These are phyloP conservation scores for Halichondria panicea DNA, from an alignment of 37 sponge, comb jelly and placozoan species.

Conservation along the genomic window DNA sequence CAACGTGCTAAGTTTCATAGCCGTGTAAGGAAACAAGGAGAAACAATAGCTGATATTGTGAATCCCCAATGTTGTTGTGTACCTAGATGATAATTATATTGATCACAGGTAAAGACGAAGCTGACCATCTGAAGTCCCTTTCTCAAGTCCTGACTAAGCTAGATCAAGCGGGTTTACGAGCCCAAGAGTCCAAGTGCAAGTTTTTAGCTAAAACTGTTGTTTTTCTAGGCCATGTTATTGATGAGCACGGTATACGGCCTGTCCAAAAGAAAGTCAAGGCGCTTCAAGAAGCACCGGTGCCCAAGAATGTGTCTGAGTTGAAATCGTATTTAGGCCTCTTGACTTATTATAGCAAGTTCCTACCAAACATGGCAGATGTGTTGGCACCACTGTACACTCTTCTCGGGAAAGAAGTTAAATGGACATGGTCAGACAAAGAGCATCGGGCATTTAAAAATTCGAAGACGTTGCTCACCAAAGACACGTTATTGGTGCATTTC, in stretches of 20 bases:
- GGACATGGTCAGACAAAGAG: slow-evolving; percentile 32
- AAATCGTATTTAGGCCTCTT: slow-evolving; percentile 46
- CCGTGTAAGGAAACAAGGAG: no score
- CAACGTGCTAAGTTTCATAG: no score
- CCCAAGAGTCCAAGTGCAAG: slow-evolving; percentile 16
- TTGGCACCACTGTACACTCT: slow-evolving; percentile 35
- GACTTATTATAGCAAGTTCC: slow-evolving; percentile 37
- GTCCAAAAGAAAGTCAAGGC: background rate
- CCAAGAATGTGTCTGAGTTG: slow-evolving; percentile 34
- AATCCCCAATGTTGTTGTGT: no score
- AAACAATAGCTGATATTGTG: background rate
- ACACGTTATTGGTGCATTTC: slow-evolving; percentile 30
- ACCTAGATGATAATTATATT: no score
- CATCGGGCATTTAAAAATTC: slow-evolving; percentile 25
- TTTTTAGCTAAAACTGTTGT: slow-evolving; percentile 21
- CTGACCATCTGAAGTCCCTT: slow-evolving; percentile 20
- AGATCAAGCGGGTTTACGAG: background rate
- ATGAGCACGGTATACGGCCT: slow-evolving; percentile 13
- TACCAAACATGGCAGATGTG: slow-evolving; percentile 38
- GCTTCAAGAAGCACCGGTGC: slow-evolving; percentile 14
- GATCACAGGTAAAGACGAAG: slow-evolving; percentile 13
- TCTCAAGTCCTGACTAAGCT: slow-evolving; percentile 8
- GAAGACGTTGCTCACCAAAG: slow-evolving; percentile 28
- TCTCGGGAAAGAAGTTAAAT: slow-evolving; percentile 18
- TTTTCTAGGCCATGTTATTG: slow-evolving; percentile 9